phyloP scores from a whole-genome alignment of 2,113 vertebrate genomes.

The Spea multiplicata region DNA sequence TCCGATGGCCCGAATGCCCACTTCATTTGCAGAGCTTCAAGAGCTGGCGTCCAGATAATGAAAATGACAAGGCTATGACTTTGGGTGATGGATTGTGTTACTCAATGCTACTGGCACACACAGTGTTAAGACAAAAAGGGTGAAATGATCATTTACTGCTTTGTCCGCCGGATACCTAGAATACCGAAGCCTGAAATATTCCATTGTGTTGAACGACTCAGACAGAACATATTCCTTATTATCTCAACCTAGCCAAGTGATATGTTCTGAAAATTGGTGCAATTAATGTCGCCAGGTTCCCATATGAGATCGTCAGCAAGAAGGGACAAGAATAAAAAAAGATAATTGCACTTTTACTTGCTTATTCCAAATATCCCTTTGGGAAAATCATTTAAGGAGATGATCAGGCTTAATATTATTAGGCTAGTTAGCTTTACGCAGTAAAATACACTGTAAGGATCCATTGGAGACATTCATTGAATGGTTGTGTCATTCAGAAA shows the following conservation, averaged over 20 bases:
- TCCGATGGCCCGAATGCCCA: conserved; percentile 69
- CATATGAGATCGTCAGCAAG: neutral
- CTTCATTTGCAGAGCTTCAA: conserved; percentile 51
- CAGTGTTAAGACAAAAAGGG: neutral
- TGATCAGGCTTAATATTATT: conserved; percentile 13
- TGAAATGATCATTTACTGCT: neutral
- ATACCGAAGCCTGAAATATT: conserved; percentile 10
- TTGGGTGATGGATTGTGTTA: neutral
- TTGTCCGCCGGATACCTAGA: neutral
- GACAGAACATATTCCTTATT: neutral
- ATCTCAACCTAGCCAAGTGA: neutral
- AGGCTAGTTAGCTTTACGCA: conserved; percentile 15
- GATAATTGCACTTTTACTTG: conserved; percentile 16
- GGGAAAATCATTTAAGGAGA: conserved; percentile 19
- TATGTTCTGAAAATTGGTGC: neutral
- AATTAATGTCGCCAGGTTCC: conserved; percentile 17
- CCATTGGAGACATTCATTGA: neutral
- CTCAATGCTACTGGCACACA: neutral
- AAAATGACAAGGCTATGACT: neutral
- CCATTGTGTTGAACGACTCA: conserved; percentile 1
- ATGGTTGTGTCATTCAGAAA: conserved; percentile 8
- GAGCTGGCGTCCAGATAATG: conserved; percentile 5
- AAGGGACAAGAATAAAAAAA: neutral
- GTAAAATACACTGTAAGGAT: neutral
- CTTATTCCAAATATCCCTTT: conserved; percentile 1